These are phyloP conservation scores for Apaloderma vittatum DNA, from an alignment of 2,113 vertebrate species.

Conservation along the genomic window DNA sequence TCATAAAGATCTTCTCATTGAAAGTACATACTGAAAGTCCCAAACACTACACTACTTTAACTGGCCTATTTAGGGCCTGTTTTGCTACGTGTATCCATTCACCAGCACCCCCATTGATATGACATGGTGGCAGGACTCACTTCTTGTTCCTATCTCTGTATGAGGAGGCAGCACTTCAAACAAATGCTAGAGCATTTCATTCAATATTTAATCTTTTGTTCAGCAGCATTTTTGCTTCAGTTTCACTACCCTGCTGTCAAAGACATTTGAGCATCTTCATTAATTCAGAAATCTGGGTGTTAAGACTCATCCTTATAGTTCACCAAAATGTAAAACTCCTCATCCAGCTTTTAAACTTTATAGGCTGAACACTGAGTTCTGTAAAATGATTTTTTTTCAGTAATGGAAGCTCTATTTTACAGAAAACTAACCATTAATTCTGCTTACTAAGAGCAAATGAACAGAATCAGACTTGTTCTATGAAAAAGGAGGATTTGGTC, in stretches of 20 bases:
- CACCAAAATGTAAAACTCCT: conserved; percentile 29
- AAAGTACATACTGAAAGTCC: background rate
- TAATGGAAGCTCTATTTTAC: conserved; percentile 17
- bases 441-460: conserved; percentile 22
- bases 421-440: conserved; percentile 23
- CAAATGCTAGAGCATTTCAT: background rate
- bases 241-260: conserved; percentile 28
- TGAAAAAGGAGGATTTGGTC: background rate
- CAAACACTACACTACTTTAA: background rate
- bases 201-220: conserved; percentile 30
- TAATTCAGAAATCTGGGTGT: conserved; percentile 21
- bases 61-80: background rate
- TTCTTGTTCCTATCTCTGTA: background rate
- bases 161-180: background rate
- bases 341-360: conserved; percentile 53
- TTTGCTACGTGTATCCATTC: background rate
- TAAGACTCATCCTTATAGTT: conserved; percentile 54
- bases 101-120: background rate
- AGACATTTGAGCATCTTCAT: conserved; percentile 36
- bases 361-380: background rate
- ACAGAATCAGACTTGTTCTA: background rate
- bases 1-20: background rate
- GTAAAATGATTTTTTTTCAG: conserved; percentile 18
- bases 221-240: conserved; percentile 30
- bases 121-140: background rate